Evolutionary conservation across 2,113 vertebrate genomes (phyloP), one percentile per base, ranked within the genome.

Genomic region (Penelope pileata): DNA sequence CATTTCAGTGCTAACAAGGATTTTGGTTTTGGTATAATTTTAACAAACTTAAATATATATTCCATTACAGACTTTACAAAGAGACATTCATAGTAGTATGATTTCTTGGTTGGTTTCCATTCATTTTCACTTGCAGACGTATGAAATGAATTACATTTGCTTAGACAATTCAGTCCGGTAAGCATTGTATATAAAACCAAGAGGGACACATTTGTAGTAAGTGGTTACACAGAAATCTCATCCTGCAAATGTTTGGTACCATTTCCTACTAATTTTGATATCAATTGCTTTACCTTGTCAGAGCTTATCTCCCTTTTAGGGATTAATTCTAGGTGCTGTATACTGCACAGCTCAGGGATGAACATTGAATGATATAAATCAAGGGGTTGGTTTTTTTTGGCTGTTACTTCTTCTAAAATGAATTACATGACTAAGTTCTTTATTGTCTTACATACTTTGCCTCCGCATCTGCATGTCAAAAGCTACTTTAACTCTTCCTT

Each of bases 1-100:
- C 67, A 72, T 27, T 94, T 69, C 43, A 48, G 10, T 34, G 91
- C 70, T 92, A 96, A 96, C 93, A 96, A 88, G 75, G 64, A 95
- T 91, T 78, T 88, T 38, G 68, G 30, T 79, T 54, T 36, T 76
- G 79, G 79, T 74, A 85, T 78, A 93, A 70, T 72, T 80, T 73
- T 81, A 91, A 87, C 48, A 48, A 92, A 48, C 38, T 92, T 78
- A 70, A 77, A 92, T 85, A 96, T 60, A 32, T 42, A 77, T 74
- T 91, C 51, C 58, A 83, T 81, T 81, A 63, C 53, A 85, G 91
- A 60, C 43, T 70, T 54, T 58, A 73, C 58, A 95, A 88, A 72
- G 40, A 88, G 26, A 29, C 15, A 87, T 56, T 88, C 9, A 24
- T 7, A 62, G 58, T 17, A 60, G 30, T 73, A 21, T n/a, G 21